Conservation (phyloP, 2,888 invertebrate genomes). For the Xestia sexstrigata region DNA sequence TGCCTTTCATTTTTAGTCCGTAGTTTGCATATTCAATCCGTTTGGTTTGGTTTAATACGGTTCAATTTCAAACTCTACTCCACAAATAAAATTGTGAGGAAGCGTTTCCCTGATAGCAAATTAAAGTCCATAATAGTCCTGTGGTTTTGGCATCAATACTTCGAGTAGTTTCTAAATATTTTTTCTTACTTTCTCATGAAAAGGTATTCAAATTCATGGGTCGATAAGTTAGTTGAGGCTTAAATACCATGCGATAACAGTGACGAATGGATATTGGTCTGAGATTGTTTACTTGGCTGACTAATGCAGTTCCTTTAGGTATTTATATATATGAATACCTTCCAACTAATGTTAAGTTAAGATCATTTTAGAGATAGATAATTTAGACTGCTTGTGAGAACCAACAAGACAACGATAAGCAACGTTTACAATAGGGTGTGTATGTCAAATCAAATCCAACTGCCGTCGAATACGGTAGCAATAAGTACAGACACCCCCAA, state of each 20-base stretch:
- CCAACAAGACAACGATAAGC: background rate
- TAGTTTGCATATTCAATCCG: constrained; percentile 4
- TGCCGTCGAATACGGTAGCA: background rate
- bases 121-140: background rate
- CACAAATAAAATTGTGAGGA: too few species aligned
- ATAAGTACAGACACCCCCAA: constrained; percentile 39
- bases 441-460: constrained; percentile 3
- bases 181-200: background rate
- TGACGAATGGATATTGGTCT: background rate
- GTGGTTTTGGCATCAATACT: background rate
- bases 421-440: too few species aligned
- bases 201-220: background rate
- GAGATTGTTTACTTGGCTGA: background rate
- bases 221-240: background rate
- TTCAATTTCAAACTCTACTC: background rate
- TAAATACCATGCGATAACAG: background rate
- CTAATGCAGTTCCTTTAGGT: background rate
- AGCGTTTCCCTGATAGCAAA: background rate
- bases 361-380: background rate
- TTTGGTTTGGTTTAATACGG: background rate
- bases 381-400: background rate
- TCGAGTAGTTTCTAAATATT: background rate
- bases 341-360: background rate
- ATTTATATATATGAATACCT: background rate
- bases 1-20: background rate